phyloP scores from a whole-genome alignment of 2,888 invertebrate species.

The Trissoscelio sp. region DNA sequence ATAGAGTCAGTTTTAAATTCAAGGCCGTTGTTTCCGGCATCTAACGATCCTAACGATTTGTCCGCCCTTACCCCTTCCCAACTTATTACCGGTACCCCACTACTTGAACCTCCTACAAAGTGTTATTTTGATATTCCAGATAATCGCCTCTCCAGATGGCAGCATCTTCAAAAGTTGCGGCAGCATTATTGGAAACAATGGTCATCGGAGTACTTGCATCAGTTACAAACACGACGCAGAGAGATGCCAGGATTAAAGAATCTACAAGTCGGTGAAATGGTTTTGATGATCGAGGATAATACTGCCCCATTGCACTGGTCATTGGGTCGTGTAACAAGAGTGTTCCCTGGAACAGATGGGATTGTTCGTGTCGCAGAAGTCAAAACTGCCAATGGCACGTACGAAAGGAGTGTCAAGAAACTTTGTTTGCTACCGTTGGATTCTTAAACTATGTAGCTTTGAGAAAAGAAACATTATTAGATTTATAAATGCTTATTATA shows the following conservation, averaged over 20 bases:
- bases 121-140: neutral
- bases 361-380: conserved; percentile 4
- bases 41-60: neutral
- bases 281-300: conserved; percentile 10
- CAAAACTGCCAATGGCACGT: conserved; percentile 8
- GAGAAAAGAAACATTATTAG: too few species aligned
- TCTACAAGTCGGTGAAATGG: conserved; percentile 16
- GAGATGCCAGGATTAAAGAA: too few species aligned
- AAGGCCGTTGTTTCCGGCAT: neutral
- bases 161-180: conserved; percentile 22
- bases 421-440: conserved; percentile 15
- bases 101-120: conserved; percentile 1
- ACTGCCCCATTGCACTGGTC: conserved; percentile 5
- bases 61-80: neutral
- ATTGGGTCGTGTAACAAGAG: neutral
- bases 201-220: neutral
- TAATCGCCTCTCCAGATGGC: conserved; percentile 2
- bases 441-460: neutral
- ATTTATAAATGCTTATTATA: too few species aligned
- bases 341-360: conserved; percentile 12
- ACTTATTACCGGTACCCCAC: neutral
- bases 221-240: too few species aligned
- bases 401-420: conserved; percentile 8
- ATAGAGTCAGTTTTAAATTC: neutral
- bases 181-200: conserved; percentile 67